These are phyloP conservation scores for Neocrepidodera transversa DNA, from an alignment of 2,888 invertebrate species.

Conservation along the genomic window DNA sequence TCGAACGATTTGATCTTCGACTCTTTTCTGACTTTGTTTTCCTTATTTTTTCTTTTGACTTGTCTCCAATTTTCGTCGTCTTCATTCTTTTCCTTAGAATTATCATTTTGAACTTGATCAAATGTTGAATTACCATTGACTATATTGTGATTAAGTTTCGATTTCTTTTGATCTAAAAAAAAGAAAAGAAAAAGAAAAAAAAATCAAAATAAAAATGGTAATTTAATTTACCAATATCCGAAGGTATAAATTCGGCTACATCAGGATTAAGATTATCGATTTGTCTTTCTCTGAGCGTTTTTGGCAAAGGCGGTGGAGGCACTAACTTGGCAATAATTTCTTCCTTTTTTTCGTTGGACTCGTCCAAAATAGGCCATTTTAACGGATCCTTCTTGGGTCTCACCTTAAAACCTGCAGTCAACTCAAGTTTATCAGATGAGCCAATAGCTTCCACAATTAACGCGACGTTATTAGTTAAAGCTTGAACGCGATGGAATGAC, in stretches of 20 bases:
- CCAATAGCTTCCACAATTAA: conserved; percentile 85
- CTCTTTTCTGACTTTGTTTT: conserved; percentile 53
- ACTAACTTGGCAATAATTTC: conserved; percentile 67
- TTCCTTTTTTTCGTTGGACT: conserved; percentile 52
- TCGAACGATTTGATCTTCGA: conserved; percentile 48
- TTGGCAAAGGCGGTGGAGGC: conserved; percentile 76
- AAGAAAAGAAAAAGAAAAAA: too few relatives aligned
- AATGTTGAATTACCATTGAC: conserved; percentile 25
- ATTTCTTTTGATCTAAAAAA: conserved; percentile 36
- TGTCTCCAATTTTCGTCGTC: conserved; percentile 66
- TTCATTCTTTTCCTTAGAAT: conserved; percentile 34
- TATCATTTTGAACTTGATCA: conserved; percentile 16
- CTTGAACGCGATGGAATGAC: conserved; percentile 92
- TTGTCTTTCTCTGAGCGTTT: conserved; percentile 62
- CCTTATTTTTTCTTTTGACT: conserved; percentile 61
- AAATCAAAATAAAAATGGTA: too few relatives aligned
- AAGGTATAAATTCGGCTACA: conserved; percentile 85
- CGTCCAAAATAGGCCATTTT: conserved; percentile 86
- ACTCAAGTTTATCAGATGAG: conserved; percentile 85
- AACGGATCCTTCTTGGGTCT: conserved; percentile 83
- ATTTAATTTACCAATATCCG: conserved; percentile 39
- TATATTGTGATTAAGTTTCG: conserved; percentile 37
- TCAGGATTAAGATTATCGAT: conserved; percentile 79
- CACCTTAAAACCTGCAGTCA: conserved; percentile 77
- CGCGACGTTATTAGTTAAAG: conserved; percentile 83